These are phyloP conservation scores for Drosophila helvetica DNA, from an alignment of 2,888 invertebrate genomes.

Conservation along the genomic window DNA sequence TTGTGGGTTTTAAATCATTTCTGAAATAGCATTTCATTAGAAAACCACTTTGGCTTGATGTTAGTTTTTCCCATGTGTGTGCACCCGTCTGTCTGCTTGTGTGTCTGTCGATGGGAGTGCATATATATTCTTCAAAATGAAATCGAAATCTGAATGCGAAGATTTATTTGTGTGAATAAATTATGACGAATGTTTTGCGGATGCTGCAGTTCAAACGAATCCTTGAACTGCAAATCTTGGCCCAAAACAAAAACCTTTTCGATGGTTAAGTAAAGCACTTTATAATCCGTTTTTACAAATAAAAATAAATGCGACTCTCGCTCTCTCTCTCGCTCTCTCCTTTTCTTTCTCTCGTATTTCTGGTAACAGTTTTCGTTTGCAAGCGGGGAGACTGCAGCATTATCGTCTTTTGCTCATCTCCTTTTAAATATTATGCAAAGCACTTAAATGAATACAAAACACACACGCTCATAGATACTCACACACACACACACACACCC, in stretches of 20 bases:
- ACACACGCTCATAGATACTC: constrained; percentile 4
- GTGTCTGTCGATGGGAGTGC: neutral
- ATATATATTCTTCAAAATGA: neutral
- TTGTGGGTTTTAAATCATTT: constrained; percentile 46
- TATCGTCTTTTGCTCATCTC: constrained; percentile 19
- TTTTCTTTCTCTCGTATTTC: neutral
- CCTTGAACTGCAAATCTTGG: neutral
- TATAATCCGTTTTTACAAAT: neutral
- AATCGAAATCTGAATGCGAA: neutral
- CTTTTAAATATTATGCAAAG: constrained; percentile 58
- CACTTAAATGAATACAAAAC: constrained; percentile 58
- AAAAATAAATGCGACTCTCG: neutral
- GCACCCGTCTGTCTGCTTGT: too few relatives aligned
- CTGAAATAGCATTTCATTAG: constrained; percentile 53
- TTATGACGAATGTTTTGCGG: neutral
- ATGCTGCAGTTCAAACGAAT: neutral
- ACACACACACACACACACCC: constrained; percentile 16
- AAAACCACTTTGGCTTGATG: constrained; percentile 19
- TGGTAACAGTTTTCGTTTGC: neutral
- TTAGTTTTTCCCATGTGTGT: neutral
- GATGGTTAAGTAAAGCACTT: neutral
- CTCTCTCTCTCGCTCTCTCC: neutral
- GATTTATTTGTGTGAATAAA: neutral
- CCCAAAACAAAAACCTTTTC: neutral
- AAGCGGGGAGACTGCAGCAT: constrained; percentile 2